Conservation (phyloP, 1,140 invertebrate species). For the Drosophila hydei region DNA sequence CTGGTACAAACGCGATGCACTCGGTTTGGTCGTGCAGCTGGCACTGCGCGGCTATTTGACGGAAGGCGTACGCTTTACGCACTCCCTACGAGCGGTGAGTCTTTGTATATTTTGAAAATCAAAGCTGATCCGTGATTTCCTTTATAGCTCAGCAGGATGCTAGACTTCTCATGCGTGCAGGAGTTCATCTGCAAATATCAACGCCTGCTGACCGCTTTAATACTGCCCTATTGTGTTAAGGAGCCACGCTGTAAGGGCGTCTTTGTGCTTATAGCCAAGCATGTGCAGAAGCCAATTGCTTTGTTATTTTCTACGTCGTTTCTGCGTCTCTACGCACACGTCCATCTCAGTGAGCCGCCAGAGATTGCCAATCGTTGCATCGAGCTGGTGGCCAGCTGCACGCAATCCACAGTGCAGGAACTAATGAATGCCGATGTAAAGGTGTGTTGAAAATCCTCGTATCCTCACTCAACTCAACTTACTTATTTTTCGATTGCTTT, state of each 20-base stretch:
- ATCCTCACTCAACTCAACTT: not conserved
- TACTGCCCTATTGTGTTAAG: conserved; percentile 84
- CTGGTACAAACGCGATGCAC: conserved; percentile 88
- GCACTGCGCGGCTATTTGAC: conserved; percentile 86
- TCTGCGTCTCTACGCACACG: conserved; percentile 87
- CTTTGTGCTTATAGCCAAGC: conserved; percentile 67
- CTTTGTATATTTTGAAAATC: not conserved
- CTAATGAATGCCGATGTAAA: conserved; percentile 85
- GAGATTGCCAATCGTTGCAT: conserved; percentile 86
- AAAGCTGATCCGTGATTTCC: accelerated
- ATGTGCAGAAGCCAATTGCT: conserved; percentile 85
- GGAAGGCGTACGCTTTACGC: conserved; percentile 84
- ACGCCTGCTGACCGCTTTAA: conserved; percentile 82
- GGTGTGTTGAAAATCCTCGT: conserved; percentile 60
- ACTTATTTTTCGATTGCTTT: conserved; percentile 53
- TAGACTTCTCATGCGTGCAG: conserved; percentile 75
- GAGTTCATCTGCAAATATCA: conserved; percentile 80
- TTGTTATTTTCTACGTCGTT: conserved; percentile 87
- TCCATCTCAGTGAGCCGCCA: conserved; percentile 86
- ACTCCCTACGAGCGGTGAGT: conserved; percentile 83
- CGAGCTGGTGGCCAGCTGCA: conserved; percentile 86
- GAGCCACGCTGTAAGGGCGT: conserved; percentile 74
- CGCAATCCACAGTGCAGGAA: conserved; percentile 84
- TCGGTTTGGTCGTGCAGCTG: conserved; percentile 86
- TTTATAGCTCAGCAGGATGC: conserved; percentile 69